Evolutionary conservation across 2,113 vertebrate species (phyloP).

Genomic region (Neodon shergylaensis): DNA sequence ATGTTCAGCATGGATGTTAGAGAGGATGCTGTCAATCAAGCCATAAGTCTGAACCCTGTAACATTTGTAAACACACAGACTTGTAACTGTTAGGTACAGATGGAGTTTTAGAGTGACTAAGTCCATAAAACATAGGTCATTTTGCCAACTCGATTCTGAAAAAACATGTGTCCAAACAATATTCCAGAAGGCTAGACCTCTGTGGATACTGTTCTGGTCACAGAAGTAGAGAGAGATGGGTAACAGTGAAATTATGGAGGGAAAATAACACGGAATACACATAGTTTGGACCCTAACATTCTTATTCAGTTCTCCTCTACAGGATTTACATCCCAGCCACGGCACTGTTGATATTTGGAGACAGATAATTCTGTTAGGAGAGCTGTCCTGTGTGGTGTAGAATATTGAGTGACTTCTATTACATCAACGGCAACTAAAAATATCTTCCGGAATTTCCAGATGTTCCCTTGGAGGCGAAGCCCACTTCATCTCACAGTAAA

Average conservation of each 20-base stretch:
- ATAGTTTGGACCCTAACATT: neutral
- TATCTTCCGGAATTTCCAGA: neutral
- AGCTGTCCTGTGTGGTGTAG: neutral
- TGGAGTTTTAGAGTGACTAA: neutral
- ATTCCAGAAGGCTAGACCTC: neutral
- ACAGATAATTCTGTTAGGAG: neutral
- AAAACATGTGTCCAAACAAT: neutral
- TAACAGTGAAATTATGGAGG: neutral
- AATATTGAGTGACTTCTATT: neutral
- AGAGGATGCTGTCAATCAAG: neutral
- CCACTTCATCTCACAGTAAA: neutral
- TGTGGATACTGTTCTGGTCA: neutral
- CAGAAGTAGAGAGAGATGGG: neutral
- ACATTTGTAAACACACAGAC: neutral
- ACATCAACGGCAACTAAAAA: neutral
- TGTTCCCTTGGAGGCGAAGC: no score
- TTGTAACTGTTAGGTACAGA: neutral
- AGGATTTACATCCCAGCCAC: neutral
- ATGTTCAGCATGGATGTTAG: neutral
- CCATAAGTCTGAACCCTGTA: neutral
- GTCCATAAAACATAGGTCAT: neutral
- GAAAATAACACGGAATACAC: neutral
- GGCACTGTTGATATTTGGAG: neutral
- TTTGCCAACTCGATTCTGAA: neutral
- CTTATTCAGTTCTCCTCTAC: neutral